Conservation (phyloP, 2,888 invertebrate species). For the Leptothorax acervorum region DNA sequence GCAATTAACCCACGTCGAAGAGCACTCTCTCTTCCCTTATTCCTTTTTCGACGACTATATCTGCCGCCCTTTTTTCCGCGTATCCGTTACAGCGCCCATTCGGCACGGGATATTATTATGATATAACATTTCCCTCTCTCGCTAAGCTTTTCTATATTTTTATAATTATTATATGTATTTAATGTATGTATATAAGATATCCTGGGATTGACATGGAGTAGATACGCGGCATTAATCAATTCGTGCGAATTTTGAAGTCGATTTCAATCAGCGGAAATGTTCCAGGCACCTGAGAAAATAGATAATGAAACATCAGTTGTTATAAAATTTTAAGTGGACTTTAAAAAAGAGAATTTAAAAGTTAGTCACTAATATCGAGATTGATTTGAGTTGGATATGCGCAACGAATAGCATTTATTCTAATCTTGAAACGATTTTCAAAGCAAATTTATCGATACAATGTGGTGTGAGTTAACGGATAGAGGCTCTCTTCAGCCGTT, state of each 20-base stretch:
- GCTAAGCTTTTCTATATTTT: conserved; percentile 1
- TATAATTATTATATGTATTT: conserved; percentile 27
- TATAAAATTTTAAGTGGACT: background rate
- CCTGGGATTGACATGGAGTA: background rate
- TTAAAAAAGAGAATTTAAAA: background rate
- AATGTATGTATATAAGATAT: background rate
- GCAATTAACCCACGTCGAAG: conserved; percentile 70
- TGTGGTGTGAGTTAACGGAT: background rate
- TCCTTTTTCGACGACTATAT: conserved; percentile 22
- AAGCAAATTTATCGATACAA: background rate
- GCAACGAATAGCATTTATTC: background rate
- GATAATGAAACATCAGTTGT: background rate
- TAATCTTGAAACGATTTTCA: background rate
- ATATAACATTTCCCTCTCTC: conserved; percentile 2
- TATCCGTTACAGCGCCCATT: conserved; percentile 25
- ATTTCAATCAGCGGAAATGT: background rate
- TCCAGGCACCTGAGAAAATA: background rate
- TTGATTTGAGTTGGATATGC: background rate
- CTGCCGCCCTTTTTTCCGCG: conserved; percentile 18
- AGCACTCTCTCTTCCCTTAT: conserved; percentile 39
- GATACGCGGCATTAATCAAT: background rate
- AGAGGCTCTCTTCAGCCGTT: conserved; percentile 3
- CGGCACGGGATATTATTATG: conserved; percentile 25
- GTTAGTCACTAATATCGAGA: background rate
- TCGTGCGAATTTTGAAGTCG: background rate